A percentile compares a stretch with the other conserved stretches of the same genome.
Evolutionary conservation across 2,797 vertebrate species (phyloP).

Genomic region (Pagetopsis macropterus): DNA sequence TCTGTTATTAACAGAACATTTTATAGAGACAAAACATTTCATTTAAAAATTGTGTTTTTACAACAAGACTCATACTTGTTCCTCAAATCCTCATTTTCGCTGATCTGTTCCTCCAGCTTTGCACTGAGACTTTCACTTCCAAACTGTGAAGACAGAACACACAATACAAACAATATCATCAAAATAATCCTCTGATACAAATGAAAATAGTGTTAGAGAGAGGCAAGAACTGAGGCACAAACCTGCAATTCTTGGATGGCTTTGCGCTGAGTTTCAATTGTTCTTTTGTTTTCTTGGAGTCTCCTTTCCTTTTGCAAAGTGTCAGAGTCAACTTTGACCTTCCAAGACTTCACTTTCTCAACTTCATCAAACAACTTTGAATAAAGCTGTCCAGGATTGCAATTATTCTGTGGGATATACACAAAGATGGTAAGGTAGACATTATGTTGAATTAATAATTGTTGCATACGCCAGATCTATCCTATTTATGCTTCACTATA

Average conservation of each 20-base stretch:
- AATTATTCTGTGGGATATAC: slow-evolving; percentile 77
- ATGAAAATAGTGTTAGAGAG: background rate
- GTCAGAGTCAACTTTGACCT: slow-evolving; percentile 86
- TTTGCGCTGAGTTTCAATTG: slow-evolving; percentile 91
- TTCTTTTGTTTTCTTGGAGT: slow-evolving; percentile 89
- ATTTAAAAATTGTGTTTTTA: slow-evolving; percentile 1
- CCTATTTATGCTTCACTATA: slow-evolving; percentile 38
- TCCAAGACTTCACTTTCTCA: slow-evolving; percentile 94
- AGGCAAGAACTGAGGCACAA: slow-evolving; percentile 36
- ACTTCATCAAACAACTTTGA: slow-evolving; percentile 92
- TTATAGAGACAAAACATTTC: background rate
- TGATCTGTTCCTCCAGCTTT: slow-evolving; percentile 91
- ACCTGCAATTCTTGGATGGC: slow-evolving; percentile 95
- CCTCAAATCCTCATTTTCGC: slow-evolving; percentile 91
- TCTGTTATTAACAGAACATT: background rate
- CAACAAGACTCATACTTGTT: slow-evolving; percentile 87
- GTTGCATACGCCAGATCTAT: slow-evolving; percentile 23
- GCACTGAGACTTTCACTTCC: slow-evolving; percentile 93
- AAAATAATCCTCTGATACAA: background rate
- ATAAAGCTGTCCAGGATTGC: slow-evolving; percentile 85
- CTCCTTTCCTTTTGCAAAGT: slow-evolving; percentile 87
- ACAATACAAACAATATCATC: background rate
- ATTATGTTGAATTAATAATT: slow-evolving; percentile 9
- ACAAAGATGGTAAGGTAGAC: slow-evolving; percentile 38
- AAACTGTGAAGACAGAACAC: slow-evolving; percentile 82